These are phyloP conservation scores for Cephonodes hylas DNA, from an alignment of 2,888 invertebrate genomes.

Conservation along the genomic window DNA sequence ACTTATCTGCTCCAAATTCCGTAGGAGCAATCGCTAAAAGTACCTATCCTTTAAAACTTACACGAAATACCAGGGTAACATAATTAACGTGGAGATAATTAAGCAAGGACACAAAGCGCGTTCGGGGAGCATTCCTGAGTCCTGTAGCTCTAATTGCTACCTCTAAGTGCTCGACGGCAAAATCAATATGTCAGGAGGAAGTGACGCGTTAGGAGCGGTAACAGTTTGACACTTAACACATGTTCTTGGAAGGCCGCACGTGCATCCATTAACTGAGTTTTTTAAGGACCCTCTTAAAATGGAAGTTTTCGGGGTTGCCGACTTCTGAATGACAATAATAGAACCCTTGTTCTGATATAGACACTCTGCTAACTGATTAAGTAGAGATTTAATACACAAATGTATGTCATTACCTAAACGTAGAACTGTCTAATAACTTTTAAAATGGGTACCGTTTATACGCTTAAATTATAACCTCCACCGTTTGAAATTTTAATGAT, in stretches of 20 bases:
- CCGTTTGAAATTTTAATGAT: too few species aligned
- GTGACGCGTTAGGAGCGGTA: background rate
- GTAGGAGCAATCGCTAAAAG: background rate
- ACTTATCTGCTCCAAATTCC: too few species aligned
- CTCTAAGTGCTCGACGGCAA: background rate
- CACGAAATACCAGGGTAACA: background rate
- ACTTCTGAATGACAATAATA: too few species aligned
- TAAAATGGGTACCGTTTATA: too few species aligned
- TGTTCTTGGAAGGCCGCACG: background rate
- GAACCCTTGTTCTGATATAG: too few species aligned
- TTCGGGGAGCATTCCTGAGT: background rate
- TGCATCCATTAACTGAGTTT: background rate
- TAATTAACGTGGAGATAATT: background rate
- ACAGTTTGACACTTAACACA: background rate
- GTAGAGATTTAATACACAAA: too few species aligned
- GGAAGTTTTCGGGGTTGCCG: background rate
- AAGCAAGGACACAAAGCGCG: background rate
- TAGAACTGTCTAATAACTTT: too few species aligned
- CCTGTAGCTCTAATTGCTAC: slow-evolving; percentile 1
- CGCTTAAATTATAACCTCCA: too few species aligned
- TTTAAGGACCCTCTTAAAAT: background rate
- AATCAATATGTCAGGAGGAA: background rate
- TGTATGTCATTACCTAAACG: too few species aligned
- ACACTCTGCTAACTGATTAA: too few species aligned
- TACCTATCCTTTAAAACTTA: background rate